These are phyloP conservation scores for Drosophila subobscura DNA, from an alignment of 1,140 invertebrate species.

Conservation along the genomic window DNA sequence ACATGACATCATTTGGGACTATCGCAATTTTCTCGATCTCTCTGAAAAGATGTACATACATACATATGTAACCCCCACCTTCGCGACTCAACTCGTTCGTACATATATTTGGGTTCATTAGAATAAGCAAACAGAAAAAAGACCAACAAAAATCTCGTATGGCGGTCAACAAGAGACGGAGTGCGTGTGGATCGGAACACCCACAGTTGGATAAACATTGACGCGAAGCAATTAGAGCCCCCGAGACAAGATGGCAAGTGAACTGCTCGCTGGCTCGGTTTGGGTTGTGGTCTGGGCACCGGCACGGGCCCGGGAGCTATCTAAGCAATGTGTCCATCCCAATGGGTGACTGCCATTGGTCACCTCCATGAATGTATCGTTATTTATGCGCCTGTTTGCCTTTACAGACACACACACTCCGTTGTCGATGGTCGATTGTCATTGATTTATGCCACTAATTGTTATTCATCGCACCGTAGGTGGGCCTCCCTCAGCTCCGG, in stretches of 20 bases:
- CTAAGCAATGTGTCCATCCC: background rate
- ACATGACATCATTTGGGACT: conserved; percentile 72
- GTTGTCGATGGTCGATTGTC: conserved; percentile 52
- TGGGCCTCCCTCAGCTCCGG: conserved; percentile 26
- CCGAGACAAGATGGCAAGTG: conserved; percentile 58
- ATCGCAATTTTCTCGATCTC: conserved; percentile 41
- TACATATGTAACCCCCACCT: background rate
- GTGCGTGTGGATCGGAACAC: conserved; percentile 74
- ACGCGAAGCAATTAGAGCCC: conserved; percentile 74
- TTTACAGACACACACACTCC: conserved; percentile 37
- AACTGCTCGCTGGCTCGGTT: conserved; percentile 1
- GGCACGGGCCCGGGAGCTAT: conserved; percentile 16
- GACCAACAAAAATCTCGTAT: conserved; percentile 36
- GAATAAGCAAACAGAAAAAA: conserved; percentile 69
- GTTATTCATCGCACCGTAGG: conserved; percentile 74
- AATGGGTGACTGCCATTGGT: no score
- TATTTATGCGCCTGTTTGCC: conserved; percentile 73
- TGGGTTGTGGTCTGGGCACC: background rate
- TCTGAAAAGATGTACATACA: conserved; percentile 13
- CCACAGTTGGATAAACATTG: conserved; percentile 75
- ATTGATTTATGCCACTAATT: conserved; percentile 79
- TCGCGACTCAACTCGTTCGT: conserved; percentile 1
- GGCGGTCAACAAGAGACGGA: conserved; percentile 61
- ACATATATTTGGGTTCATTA: conserved; percentile 53
- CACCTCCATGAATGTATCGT: conserved; percentile 23